phyloP scores from a whole-genome alignment of 2,113 vertebrate species.

The Marmota flaviventris region DNA sequence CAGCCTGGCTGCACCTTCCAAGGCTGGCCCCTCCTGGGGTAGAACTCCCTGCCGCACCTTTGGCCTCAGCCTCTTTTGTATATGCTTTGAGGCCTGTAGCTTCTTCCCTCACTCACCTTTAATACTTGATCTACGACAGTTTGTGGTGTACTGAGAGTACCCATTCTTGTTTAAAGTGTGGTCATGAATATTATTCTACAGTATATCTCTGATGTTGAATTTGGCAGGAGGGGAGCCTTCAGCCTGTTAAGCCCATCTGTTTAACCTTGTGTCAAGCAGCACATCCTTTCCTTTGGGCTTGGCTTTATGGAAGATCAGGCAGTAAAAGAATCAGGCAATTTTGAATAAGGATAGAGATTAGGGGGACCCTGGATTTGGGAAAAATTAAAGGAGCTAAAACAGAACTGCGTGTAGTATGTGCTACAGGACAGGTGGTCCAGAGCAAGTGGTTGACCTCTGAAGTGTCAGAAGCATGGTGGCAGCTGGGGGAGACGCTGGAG shows the following conservation, averaged over 20 bases:
- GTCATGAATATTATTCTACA: neutral
- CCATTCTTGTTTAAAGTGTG: neutral
- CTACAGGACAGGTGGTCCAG: neutral
- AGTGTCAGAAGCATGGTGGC: too few species aligned
- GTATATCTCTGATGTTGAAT: neutral
- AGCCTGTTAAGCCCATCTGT: neutral
- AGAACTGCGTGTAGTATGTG: neutral
- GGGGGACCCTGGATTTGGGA: neutral
- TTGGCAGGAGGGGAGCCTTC: neutral
- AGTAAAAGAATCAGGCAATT: neutral
- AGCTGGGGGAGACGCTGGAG: neutral
- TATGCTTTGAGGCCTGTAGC: neutral
- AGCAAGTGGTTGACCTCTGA: too few species aligned
- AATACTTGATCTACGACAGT: neutral
- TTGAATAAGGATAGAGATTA: neutral
- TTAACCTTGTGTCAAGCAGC: neutral
- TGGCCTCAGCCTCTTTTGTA: neutral
- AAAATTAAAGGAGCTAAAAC: neutral
- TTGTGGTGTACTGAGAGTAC: too few species aligned
- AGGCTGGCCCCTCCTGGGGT: neutral
- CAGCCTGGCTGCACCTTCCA: neutral
- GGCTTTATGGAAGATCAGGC: neutral
- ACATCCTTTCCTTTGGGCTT: neutral
- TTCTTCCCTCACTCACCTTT: neutral
- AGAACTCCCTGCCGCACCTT: neutral